Percentiles rank a stretch among this genome's conserved stretches.
These are phyloP conservation scores for Platygyra sinensis DNA, from an alignment of 64 coral and sea anemone species.

Conservation along the genomic window DNA sequence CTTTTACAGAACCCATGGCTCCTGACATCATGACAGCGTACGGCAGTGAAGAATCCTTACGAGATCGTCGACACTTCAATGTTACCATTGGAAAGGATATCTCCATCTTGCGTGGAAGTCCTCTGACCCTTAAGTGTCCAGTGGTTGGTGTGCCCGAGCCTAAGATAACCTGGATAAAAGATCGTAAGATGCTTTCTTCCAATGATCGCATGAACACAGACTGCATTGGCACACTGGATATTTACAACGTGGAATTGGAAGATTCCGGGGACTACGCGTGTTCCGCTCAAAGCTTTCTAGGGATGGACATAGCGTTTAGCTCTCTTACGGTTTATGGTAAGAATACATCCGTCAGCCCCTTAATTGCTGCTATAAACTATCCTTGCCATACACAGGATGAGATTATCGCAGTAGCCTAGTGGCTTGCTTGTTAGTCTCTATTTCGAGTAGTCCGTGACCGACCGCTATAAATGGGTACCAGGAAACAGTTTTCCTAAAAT, in stretches of 20 bases:
- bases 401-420: no score
- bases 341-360: background rate
- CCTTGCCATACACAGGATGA: background rate
- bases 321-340: constrained; percentile 73
- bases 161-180: constrained; percentile 78
- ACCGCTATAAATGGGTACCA: no score
- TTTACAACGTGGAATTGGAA: constrained; percentile 26
- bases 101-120: constrained; percentile 54
- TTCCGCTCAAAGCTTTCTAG: constrained; percentile 77
- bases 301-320: constrained; percentile 86
- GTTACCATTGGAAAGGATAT: constrained; percentile 77
- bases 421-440: no score
- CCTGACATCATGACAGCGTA: constrained; percentile 71
- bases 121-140: constrained; percentile 73
- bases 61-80: constrained; percentile 53
- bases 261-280: constrained; percentile 84
- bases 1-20: constrained; percentile 63
- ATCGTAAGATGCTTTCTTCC: constrained; percentile 48
- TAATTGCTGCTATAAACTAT: background rate
- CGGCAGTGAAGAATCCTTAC: constrained; percentile 56
- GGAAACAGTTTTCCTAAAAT: no score
- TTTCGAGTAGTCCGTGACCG: no score
- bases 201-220: constrained; percentile 67
- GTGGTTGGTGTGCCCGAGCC: constrained; percentile 80
- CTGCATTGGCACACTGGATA: constrained; percentile 73